Percentiles rank a stretch among this genome's conserved stretches.
Evolutionary conservation across 2,113 vertebrate species (phyloP).

Genomic region (Saguinus imperator): DNA sequence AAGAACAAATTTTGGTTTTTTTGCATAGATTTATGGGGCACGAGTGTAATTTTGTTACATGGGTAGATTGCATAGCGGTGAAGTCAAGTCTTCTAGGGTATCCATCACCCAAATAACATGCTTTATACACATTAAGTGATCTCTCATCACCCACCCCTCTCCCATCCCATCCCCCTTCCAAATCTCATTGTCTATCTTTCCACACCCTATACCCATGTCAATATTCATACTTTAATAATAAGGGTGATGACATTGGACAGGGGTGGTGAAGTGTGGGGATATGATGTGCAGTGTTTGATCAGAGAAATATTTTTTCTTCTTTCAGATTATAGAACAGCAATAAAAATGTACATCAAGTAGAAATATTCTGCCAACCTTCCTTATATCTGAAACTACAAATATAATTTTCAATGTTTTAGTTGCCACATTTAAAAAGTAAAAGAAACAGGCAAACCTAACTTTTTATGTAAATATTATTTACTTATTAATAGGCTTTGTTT

Average conservation of each 20-base stretch:
- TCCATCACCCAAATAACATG: too few species aligned
- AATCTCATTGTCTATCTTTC: too few species aligned
- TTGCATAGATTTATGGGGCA: too few species aligned
- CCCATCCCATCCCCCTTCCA: too few species aligned
- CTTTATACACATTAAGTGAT: too few species aligned
- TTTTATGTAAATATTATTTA: not conserved
- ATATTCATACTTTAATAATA: accelerated
- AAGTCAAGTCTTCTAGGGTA: too few species aligned
- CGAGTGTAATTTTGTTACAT: too few species aligned
- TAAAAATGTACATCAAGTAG: not conserved
- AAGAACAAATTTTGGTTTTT: too few species aligned
- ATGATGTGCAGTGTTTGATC: not conserved
- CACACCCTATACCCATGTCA: not conserved
- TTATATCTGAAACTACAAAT: not conserved
- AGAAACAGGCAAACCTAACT: not conserved
- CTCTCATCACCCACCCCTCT: too few species aligned
- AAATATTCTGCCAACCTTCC: not conserved
- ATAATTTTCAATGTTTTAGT: not conserved
- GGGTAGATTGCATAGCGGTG: too few species aligned
- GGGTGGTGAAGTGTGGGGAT: accelerated
- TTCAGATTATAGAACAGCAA: not conserved
- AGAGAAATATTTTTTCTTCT: not conserved
- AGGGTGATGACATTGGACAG: not conserved
- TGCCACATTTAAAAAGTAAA: not conserved
- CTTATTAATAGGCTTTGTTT: not conserved